Evolutionary conservation across 23 tunicate species (phyloP).

Genomic region (Phallusia fumigata): DNA sequence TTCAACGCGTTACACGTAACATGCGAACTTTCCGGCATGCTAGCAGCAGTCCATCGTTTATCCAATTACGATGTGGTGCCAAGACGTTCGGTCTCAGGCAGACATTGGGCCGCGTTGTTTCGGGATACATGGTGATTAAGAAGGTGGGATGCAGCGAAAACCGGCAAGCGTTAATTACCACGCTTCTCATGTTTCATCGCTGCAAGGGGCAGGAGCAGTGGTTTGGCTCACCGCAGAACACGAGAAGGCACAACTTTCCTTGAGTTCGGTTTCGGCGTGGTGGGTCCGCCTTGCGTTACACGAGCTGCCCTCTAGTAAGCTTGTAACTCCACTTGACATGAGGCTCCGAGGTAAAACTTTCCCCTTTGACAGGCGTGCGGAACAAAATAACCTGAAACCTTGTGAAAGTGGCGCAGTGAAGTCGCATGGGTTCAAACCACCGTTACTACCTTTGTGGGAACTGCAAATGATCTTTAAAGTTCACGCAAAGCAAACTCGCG

Average conservation of each 20-base stretch:
- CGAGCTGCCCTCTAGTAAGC: no score
- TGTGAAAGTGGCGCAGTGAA: not conserved
- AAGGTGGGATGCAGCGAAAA: not conserved
- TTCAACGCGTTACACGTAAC: no score
- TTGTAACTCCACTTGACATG: not conserved
- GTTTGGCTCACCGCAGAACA: constrained; percentile 1
- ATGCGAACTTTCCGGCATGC: not conserved
- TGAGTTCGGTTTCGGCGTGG: not conserved
- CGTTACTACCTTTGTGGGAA: not conserved
- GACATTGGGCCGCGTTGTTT: not conserved
- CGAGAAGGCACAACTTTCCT: not conserved
- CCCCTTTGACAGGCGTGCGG: not conserved
- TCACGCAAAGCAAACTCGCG: no score
- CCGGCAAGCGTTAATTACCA: not conserved
- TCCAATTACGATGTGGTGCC: constrained; percentile 13
- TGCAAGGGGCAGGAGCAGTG: not conserved
- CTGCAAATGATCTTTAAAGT: no score
- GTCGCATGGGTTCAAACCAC: not conserved
- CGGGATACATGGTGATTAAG: constrained; percentile 9
- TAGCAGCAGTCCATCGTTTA: constrained; percentile 2
- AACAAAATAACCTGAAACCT: not conserved
- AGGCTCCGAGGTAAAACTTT: not conserved
- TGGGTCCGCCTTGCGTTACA: no score
- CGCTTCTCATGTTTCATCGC: not conserved
- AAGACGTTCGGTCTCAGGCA: not conserved